Evolutionary conservation across 2,888 invertebrate species (phyloP), one percentile per base, ranked within the genome.

Genomic region (Tenthredo scrophulariae): DNA sequence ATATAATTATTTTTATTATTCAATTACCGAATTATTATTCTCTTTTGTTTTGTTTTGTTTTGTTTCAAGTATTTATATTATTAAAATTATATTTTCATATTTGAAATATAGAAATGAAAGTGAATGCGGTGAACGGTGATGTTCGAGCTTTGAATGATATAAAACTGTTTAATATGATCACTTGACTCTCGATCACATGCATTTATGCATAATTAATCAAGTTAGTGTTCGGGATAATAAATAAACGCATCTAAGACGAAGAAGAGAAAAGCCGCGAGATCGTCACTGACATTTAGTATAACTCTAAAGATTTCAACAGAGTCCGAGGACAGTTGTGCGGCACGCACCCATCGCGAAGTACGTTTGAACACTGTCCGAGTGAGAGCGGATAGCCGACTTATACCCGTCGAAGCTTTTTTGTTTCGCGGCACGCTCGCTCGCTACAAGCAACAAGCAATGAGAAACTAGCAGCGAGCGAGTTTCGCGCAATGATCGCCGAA

Each of bases 311-410:
- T 83, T 67, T 83, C 33, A 22, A 83, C 65, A 46, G 46, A 83
- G 43, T 58, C 18, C 46, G 67, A 83, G 33, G 26, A 83, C 70
- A 22, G 43, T 67, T 40, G 83, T 62, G 83, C 83, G 67, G 50
- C 83, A 33, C 83, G 65, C 83, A 83, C 83, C 83, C 83, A 83
- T 83, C 46, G 83, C 83, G 70, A 83, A 83, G 83, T 70, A 67
- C 83, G 83, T 62, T 83, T 83, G 67, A 83, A 67, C 29, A 83
- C 83, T 83, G 83, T 37, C 83, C 37, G 43, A 67, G 83, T 67
- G 83, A 83, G 83, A 83, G 67, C 67, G 83, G 83, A 40, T 83
- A 62, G 67, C 83, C 50, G 83, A 67, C 67, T 83, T 83, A 83
- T 83, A 70, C 65, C 65, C 83, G 54, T 50, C 29, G 67, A 26